These are phyloP conservation scores for Lithobates sylvaticus DNA, from an alignment of 2,797 vertebrate species.

Conservation along the genomic window DNA sequence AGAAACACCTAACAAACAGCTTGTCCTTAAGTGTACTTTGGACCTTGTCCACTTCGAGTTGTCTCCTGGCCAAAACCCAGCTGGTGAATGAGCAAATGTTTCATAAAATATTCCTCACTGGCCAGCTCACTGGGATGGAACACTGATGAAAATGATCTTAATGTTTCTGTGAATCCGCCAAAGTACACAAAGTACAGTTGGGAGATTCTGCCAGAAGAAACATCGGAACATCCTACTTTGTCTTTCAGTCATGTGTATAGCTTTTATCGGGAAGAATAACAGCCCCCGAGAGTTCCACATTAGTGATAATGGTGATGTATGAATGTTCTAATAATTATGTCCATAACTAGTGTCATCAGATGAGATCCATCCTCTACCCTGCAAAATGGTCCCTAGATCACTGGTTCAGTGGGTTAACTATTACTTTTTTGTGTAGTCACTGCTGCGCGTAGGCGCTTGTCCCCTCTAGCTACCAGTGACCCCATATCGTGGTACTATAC, in stretches of 20 bases:
- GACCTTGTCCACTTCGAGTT: not conserved
- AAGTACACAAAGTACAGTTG: constrained; percentile 5
- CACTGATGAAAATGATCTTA: constrained; percentile 2
- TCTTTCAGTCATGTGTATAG: not conserved
- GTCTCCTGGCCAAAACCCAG: constrained; percentile 1
- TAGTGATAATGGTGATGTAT: not conserved
- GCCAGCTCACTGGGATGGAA: constrained; percentile 19
- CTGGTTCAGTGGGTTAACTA: no score
- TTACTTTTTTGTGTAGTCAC: no score
- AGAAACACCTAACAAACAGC: not conserved
- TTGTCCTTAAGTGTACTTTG: constrained; percentile 19
- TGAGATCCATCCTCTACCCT: not conserved
- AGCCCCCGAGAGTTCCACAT: not conserved
- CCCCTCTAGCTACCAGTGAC: no score
- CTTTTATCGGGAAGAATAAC: not conserved
- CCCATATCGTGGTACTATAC: no score
- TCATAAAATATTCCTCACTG: constrained; percentile 19
- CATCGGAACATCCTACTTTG: not conserved
- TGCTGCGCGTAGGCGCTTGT: no score
- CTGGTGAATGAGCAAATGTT: not conserved
- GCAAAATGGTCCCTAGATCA: no score
- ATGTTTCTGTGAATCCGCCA: constrained; percentile 15
- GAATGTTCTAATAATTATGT: not conserved
- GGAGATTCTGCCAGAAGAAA: constrained; percentile 3
- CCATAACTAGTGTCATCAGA: not conserved